Percentiles rank a stretch among this genome's conserved stretches.
Conservation (phyloP, 1,140 invertebrate species). For the Ditylenchus dipsaci region DNA sequence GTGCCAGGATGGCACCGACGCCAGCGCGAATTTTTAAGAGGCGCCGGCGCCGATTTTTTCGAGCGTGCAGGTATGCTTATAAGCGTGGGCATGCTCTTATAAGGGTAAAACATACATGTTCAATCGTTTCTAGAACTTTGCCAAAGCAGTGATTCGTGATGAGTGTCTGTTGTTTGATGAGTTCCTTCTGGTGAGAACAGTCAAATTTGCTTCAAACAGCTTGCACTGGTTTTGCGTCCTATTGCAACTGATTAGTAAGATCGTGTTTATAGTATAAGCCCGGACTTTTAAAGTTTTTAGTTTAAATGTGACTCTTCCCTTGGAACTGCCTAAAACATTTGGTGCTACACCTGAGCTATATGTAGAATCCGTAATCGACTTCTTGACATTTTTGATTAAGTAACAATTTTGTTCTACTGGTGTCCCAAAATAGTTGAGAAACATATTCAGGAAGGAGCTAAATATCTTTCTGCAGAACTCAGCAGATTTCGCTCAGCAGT, state of each 20-base stretch:
- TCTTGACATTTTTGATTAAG: slow-evolving; percentile 40
- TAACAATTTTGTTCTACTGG: slow-evolving; percentile 24
- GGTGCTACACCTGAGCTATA: slow-evolving; percentile 75
- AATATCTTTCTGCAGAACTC: slow-evolving; percentile 72
- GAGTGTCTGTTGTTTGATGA: slow-evolving; percentile 41
- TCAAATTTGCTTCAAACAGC: slow-evolving; percentile 47
- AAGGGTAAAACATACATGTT: too few relatives aligned
- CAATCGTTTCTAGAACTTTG: slow-evolving; percentile 20
- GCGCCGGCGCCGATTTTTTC: too few relatives aligned
- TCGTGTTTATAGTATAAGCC: background rate
- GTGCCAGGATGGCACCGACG: too few relatives aligned
- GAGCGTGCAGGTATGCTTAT: too few relatives aligned
- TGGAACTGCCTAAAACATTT: slow-evolving; percentile 76
- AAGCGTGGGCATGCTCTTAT: too few relatives aligned
- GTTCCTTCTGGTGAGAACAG: slow-evolving; percentile 18
- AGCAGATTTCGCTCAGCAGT: slow-evolving; percentile 77
- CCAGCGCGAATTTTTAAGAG: too few relatives aligned
- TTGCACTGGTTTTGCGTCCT: slow-evolving; percentile 32
- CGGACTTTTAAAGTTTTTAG: slow-evolving; percentile 10
- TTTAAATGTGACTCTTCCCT: slow-evolving; percentile 8
- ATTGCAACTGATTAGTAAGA: slow-evolving; percentile 47
- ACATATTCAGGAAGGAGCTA: slow-evolving; percentile 74
- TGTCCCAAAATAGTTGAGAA: slow-evolving; percentile 66
- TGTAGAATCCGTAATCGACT: slow-evolving; percentile 57
- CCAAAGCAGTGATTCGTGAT: slow-evolving; percentile 6